Base-by-base conservation (phyloP, 2,888 invertebrate genomes). In the Microctonus aethiopoides region DNA sequence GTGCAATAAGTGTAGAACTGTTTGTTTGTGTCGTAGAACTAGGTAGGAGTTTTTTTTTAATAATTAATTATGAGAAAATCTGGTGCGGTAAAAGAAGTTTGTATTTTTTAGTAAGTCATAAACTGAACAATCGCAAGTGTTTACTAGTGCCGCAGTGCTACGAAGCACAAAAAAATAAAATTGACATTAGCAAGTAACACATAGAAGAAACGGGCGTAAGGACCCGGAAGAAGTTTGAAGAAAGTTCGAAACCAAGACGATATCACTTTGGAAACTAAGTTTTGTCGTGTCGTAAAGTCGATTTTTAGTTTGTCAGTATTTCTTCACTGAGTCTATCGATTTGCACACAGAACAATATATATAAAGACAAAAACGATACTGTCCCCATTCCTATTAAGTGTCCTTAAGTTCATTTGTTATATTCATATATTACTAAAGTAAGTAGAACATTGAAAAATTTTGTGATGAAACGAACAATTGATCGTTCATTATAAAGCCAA, bases 251-350 rank as follows among this genome's bases (percentile, higher is more conserved):
- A 34, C 56, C 66, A 62, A 60, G 46, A 20, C 66, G 59, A 26
- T 36, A 32, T 36, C 32, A 57, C 16, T 69, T 72, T 66, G 69
- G 62, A 66, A 72, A 62, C 51, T 63, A 68, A 52, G 54, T 60
- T 68, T 65, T 29, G 26, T 51, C 29, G 65, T 34, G 39, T 61
- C 52, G 68, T 52, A 61, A 62, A 72, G 59, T 16, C 36, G 57
- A 20, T 63, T 56, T 60, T 62, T 68, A 62, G 32, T 70, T 70
- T 34, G 71, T 59, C 63, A 64, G 51, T 71, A 68, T 71, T 71
- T 64, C 66, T 20, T 20, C 39, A 32, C 16, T 16, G 22, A 16
- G 41, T 59, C 29, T 61, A n/a, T 60, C 66, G 65, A 65, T 57
- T 46, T 29, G 64, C 51, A 1, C 29, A 20, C 29, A 54, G 36